Base-by-base conservation (phyloP, 1,140 invertebrate genomes). In the Ganaspis sp. region DNA sequence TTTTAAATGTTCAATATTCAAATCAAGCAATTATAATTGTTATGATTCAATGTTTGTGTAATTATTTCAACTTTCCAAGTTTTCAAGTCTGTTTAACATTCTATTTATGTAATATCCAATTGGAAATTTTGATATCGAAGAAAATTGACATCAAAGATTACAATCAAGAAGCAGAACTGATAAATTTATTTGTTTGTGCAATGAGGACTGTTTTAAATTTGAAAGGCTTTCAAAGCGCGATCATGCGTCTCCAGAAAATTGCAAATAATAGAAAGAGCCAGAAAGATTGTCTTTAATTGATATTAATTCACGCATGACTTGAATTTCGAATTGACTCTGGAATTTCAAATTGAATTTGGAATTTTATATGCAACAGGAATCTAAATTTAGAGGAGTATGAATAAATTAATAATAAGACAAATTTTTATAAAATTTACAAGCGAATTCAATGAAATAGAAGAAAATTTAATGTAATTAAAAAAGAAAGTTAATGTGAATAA, bases 271-370 rank as follows among this genome's bases (percentile, higher is more conserved):
- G 76, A 76, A 75, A 76, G 77, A 9, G 17, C 1, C 1, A 23
- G 53, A 64, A 11, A 12, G 54, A 12, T 8, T 34, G 23, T 58
- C 21, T 64, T 29, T 29, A 4, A 12, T 15, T 64, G 12, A 64
- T 4, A 12, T 45, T 69, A 69, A 69, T 75, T 78, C 77, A 77
- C 70, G 73, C 77, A 70, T 72, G 76, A 79, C 42, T 42, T 45
- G 45, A 54, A 74, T 77, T 79, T 79, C 69, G 73, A 73, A 70
- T 19, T 69, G n/a, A 26, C 23, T 69, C 64, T 4, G 29, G 23
- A 23, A 69, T 29, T 19, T 64, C 4, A 69, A 69, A 69, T 34
- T 42, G 9, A 17, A 38, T 1, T 12, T 19, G 15, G 34, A 71
- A 71, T 26, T 40, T 37, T 38, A 11, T 19, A 19, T n/a, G n/a